Percentiles rank a stretch among this genome's conserved stretches.
Evolutionary conservation across 2,797 vertebrate species (phyloP).

Genomic region (Chelidonichthys spinosus): DNA sequence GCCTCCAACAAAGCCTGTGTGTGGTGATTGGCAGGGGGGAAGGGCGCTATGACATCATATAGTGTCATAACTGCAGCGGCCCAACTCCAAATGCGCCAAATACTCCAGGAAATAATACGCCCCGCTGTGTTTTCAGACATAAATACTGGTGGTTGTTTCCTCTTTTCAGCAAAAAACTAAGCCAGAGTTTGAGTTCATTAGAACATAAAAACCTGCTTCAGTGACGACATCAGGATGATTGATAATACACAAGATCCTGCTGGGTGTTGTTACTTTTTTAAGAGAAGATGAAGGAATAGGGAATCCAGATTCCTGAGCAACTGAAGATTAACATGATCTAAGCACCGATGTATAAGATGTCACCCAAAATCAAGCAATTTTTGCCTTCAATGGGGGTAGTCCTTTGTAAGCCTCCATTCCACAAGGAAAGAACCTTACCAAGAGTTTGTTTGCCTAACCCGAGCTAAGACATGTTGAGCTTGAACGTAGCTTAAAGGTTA

Average conservation of each 20-base stretch:
- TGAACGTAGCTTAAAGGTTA: too few species aligned
- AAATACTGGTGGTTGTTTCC: not conserved
- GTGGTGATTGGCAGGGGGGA: conserved; percentile 12
- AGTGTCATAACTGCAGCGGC: conserved; percentile 15
- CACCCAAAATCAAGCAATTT: not conserved
- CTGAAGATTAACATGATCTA: not conserved
- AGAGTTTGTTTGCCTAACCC: too few species aligned
- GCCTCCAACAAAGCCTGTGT: conserved; percentile 61
- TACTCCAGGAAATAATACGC: not conserved
- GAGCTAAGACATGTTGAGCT: too few species aligned
- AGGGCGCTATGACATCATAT: conserved; percentile 26
- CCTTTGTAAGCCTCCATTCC: not conserved
- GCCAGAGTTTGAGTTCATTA: not conserved
- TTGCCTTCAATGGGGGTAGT: not conserved
- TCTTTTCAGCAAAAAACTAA: not conserved
- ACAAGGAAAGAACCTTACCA: not conserved
- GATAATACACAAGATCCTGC: conserved; percentile 8
- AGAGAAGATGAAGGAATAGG: not conserved
- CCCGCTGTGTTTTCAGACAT: not conserved
- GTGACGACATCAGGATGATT: not conserved
- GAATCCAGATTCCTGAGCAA: not conserved
- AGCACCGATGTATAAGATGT: not conserved
- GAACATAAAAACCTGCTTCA: not conserved
- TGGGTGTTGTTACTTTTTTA: not conserved
- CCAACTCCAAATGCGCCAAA: not conserved